Base-by-base conservation (phyloP, 2,888 invertebrate genomes). In the Silvanus unidentatus region DNA sequence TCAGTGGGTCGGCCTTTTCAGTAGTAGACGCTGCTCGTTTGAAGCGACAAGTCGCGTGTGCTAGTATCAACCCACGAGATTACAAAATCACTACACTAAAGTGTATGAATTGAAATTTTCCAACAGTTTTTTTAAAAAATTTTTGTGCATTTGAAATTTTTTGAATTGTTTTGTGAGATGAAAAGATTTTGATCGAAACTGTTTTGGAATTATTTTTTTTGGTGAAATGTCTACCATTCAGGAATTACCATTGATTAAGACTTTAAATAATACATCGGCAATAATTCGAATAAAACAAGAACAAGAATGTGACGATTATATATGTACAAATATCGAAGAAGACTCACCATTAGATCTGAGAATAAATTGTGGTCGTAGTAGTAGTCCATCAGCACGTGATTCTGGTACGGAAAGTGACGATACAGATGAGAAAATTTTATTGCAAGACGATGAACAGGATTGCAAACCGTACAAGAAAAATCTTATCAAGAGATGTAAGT, bases 401-500 rank as follows among this genome's bases (percentile, higher is more conserved):
- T 87, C 86, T 58, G 87, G 86, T 39, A 82, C 82, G 38, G 87
- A 87, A 64, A 87, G 88, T 48, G 89, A 89, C 57, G 90, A 89
- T 71, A 87, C 88, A 49, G 86, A 85, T 60, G 82, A 65, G 41
- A 63, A 63, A 47, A 54, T 59, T 48, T 57, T 63, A 48, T 43
- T 58, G 40, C 52, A 57, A 72, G 79, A 82, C 66, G 74, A 79
- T 65, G 77, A 79, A 40, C 77, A 75, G 35, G 71, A 71, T 48
- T 70, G 67, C 49, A 71, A 72, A 66, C 86, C 91, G 39, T 92
- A 91, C 79, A 93, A 93, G 80, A 93, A 93, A 73, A 89, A 85
- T 65, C 82, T 93, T 64, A 92, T 93, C 82, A 88, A 88, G 76
- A 79, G 93, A 81, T 93, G 93, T 93, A 85, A 93, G 93, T 88